Evolutionary conservation across 2,113 vertebrate genomes (phyloP), one percentile per base, ranked within the genome.

Genomic region (Macroglossus sobrinus): DNA sequence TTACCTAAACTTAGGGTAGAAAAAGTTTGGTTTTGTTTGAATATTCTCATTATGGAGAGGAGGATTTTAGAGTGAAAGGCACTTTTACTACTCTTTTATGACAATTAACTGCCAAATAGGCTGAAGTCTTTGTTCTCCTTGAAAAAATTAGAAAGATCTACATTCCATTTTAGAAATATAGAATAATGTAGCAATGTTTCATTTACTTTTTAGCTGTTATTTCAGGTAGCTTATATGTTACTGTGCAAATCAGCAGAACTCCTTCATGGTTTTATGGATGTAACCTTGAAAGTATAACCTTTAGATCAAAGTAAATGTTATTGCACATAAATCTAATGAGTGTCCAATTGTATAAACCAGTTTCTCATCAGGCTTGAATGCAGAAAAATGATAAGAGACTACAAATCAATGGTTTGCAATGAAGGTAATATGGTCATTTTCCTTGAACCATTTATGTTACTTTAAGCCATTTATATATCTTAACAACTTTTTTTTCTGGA

Each of bases 281-380:
- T 79, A 79, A 74, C 19, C 16, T 79, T 66, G n/a, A 61, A 89
- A 78, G 55, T 14, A 63, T 89, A 84, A 68, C 12, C 68, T 95
- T 95, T 89, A 45, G 45, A 76, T 75, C 13, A 85, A 71, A 35
- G 28, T 87, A 95, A 79, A 40, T 91, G 66, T 92, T 72, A 64
- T n/a, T 71, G 38, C 26, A 33, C 7, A 93, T 84, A 78, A 87
- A 96, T 95, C 69, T 82, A 76, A 81, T 69, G 71, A 94, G 47
- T 5, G 14, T 63, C 55, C 6, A 0, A 0, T 93, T 91, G 45
- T 38, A 68, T 64, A 84, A 90, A 74, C 13, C 11, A 61, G 6
- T 68, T 66, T 69, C 86, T 81, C 24, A 87, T 55, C 5, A 63
- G 28, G 24, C 9, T 47, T 6, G 66, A 88, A 22, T 74, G 35